phyloP scores from a whole-genome alignment of 64 coral and sea anemone genomes.

The Stylophora pistillata region DNA sequence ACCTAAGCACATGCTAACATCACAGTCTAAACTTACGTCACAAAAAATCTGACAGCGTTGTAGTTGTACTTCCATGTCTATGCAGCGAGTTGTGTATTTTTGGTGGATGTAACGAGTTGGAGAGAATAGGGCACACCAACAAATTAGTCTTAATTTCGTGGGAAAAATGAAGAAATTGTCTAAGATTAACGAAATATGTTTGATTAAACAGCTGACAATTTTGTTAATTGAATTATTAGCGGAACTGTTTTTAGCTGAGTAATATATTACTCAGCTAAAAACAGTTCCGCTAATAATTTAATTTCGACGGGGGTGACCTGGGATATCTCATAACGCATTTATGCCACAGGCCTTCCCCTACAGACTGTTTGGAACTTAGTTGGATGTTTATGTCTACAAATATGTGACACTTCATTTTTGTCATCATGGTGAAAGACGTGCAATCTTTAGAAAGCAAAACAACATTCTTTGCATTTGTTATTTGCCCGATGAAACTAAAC shows the following conservation, averaged over 20 bases:
- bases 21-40: no score
- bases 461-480: background rate
- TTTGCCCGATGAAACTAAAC: background rate
- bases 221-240: slow-evolving; percentile 19
- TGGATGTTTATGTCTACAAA: slow-evolving; percentile 16
- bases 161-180: background rate
- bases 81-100: background rate
- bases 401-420: slow-evolving; percentile 8
- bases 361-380: background rate
- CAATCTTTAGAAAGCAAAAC: background rate
- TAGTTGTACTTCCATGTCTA: background rate
- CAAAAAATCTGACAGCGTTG: background rate
- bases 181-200: background rate
- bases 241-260: background rate
- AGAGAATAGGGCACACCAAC: background rate
- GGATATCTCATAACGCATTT: background rate
- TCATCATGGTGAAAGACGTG: background rate
- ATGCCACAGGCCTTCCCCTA: background rate
- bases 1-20: no score
- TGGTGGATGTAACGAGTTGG: background rate
- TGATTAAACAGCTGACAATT: background rate
- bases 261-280: no score
- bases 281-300: no score
- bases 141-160: no score
- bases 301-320: background rate